phyloP scores from a whole-genome alignment of 2,888 invertebrate species.

The Mimachlamys varia region DNA sequence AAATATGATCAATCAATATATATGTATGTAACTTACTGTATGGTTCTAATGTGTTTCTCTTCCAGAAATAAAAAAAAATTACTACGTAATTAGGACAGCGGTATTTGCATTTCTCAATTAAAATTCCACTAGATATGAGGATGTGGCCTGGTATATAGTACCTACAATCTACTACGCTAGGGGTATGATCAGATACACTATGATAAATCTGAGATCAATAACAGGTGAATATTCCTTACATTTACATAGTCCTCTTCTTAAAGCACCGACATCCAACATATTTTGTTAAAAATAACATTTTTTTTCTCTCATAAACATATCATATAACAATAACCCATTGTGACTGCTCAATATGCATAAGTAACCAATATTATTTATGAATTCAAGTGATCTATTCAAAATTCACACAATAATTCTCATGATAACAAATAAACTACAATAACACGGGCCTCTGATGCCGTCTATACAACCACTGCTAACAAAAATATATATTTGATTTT shows the following conservation, averaged over 20 bases:
- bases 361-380: background rate
- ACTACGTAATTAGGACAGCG: too few species aligned
- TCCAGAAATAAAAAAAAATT: too few species aligned
- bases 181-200: background rate
- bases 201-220: constrained; percentile 27
- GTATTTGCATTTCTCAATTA: background rate
- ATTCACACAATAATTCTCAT: background rate
- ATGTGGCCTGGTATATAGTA: background rate
- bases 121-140: background rate
- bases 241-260: constrained; percentile 14
- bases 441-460: background rate
- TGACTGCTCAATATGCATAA: constrained; percentile 22
- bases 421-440: constrained; percentile 20
- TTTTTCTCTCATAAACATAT: background rate
- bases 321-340: constrained; percentile 1
- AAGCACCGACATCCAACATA: background rate
- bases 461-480: constrained; percentile 27
- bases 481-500: constrained; percentile 36
- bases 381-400: background rate
- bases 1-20: too few species aligned
- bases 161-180: too few species aligned
- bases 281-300: constrained; percentile 17
- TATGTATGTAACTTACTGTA: too few species aligned
- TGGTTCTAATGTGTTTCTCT: too few species aligned
- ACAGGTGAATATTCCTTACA: background rate